A percentile compares a stretch with the other conserved stretches of the same genome.
phyloP scores from a whole-genome alignment of 2,113 vertebrate genomes.

The Hypocryptadius cinnamomeus region DNA sequence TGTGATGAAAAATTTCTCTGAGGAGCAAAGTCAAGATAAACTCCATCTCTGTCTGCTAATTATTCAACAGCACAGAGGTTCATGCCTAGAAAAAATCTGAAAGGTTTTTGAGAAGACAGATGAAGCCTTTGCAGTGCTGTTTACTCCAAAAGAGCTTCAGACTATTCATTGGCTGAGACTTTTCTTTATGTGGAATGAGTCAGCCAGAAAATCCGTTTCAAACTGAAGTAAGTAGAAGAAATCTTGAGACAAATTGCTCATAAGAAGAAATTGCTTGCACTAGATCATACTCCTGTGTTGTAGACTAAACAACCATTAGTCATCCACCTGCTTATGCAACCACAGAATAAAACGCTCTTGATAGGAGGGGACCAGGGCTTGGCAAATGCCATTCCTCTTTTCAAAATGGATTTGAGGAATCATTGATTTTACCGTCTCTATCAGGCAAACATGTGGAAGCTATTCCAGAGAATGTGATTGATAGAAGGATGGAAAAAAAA shows the following conservation, averaged over 20 bases:
- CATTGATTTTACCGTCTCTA: not conserved
- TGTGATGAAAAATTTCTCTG: not conserved
- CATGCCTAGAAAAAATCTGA: not conserved
- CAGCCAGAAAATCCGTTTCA: constrained; percentile 14
- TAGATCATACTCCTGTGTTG: not conserved
- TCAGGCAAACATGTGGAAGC: not conserved
- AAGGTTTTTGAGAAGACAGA: not conserved
- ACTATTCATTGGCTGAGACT: not conserved
- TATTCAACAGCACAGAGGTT: not conserved
- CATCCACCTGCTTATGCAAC: not conserved
- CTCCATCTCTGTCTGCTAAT: not conserved
- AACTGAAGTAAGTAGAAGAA: not conserved
- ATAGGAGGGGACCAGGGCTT: not conserved
- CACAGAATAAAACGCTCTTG: not conserved
- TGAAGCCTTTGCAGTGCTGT: not conserved
- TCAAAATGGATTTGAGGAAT: not conserved
- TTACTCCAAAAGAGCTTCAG: constrained; percentile 1
- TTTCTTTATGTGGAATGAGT: constrained; percentile 10
- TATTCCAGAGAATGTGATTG: not conserved
- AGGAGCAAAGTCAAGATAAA: not conserved
- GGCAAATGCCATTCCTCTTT: not conserved
- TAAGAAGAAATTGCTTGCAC: not conserved
- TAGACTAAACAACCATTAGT: constrained; percentile 13
- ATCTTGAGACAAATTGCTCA: not conserved
- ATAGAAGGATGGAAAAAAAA: not conserved